Base-by-base conservation (phyloP, 2,113 vertebrate species). In the Perccottus glenii region DNA sequence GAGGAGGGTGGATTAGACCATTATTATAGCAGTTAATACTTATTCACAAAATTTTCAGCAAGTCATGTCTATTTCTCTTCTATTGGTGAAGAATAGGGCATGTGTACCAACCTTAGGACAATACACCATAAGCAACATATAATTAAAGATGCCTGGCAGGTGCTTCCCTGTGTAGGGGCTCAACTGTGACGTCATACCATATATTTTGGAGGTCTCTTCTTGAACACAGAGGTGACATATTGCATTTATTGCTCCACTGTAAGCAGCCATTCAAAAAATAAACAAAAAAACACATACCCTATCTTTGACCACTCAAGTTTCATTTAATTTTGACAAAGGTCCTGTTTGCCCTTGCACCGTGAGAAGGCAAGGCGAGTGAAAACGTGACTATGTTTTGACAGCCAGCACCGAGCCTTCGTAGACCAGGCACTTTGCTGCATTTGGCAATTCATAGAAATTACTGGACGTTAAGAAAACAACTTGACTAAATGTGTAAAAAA, bases 281-380 rank as follows among this genome's bases (percentile, higher is more conserved):
- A n/a, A n/a, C n/a, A n/a, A n/a, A n/a, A n/a, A 10, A 9, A 42
- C 38, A 52, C 58, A 43, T 33, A 33, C 16, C 36, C 32, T 48
- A 43, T 60, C 50, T 67, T 64, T 60, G 63, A 63, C 43, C 15
- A 64, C 33, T 57, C 52, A 42, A 69, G 74, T 55, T 33, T 55
- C 33, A 12, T 11, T 36, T 12, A 5, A 9, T 8, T 42, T 14
- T 48, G 67, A 42, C 50, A 74, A 75, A 77, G 70, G 70, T 84
- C 85, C 83, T 57, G 46, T 2, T 80, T 74, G 84, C 35, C 84
- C 85, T 87, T 86, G 73, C 66, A 32, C 45, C 33, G 12, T 11
- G 12, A 14, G 49, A 3, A 63, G 15, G 15, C 65, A 43, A 42
- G 12, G 2, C 8, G 0, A 0, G 0, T 32, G 56, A 6, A 16